These are phyloP conservation scores for Chalcis sispes DNA, from an alignment of 2,888 invertebrate species.

Conservation along the genomic window DNA sequence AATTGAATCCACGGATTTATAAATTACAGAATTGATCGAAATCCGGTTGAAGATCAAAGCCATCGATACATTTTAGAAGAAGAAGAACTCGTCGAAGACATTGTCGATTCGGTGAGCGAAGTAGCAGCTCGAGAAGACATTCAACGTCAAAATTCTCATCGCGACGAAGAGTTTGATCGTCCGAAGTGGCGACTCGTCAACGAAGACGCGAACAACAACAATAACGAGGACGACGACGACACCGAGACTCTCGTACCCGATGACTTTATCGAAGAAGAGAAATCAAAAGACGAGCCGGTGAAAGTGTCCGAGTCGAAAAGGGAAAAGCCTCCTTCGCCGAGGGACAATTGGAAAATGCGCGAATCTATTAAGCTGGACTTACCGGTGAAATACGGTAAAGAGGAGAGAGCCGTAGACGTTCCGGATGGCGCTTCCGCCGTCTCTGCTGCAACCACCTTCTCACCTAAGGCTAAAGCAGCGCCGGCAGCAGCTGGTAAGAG, in stretches of 20 bases:
- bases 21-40: conserved; percentile 35
- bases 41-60: conserved; percentile 3
- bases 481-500: conserved; percentile 10
- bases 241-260: conserved; percentile 64
- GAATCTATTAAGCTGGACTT: conserved; percentile 23
- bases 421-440: conserved; percentile 59
- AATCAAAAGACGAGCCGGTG: background rate
- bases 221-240: conserved; percentile 30
- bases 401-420: conserved; percentile 68
- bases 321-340: conserved; percentile 1
- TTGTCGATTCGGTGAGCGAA: conserved; percentile 60
- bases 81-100: conserved; percentile 66
- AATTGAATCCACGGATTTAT: too few species aligned
- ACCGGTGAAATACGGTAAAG: conserved; percentile 56
- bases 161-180: conserved; percentile 58
- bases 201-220: conserved; percentile 46
- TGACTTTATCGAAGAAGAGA: background rate
- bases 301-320: conserved; percentile 29
- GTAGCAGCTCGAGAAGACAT: background rate
- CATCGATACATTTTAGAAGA: conserved; percentile 67
- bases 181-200: conserved; percentile 68
- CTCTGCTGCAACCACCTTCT: background rate
- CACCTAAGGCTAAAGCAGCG: background rate
- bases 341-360: conserved; percentile 51
- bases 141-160: conserved; percentile 14